Evolutionary conservation across 2,888 invertebrate genomes (phyloP), one percentile per base, ranked within the genome.

Genomic region (Aleiodes alternator): DNA sequence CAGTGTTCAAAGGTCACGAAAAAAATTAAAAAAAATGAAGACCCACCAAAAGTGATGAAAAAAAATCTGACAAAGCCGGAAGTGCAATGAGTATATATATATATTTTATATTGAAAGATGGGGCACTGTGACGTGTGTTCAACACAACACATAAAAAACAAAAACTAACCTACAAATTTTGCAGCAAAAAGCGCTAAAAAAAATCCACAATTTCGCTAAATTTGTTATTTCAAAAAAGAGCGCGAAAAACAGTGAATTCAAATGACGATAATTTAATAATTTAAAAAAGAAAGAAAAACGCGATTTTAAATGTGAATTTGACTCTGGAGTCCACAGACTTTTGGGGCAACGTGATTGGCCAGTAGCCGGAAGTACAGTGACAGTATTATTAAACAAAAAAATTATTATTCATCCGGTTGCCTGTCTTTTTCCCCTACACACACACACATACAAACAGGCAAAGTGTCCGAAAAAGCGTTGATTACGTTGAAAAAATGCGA

Each of bases 391-490:
- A 43, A 43, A 43, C 43, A 43, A 43, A 43, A 43, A 23, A 43
- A 43, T 79, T 82, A 72, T 84, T 84, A 85, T 85, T 84, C 84
- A 85, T 82, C 82, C 79, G 81, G 72, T 71, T 4, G 4, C 34
- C 34, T 34, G 34, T 6, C 34, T 34, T 34, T 34, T 34, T 6
- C 34, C 6, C 34, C 34, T 23, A 23, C 23, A 23, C 23, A 23
- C 23, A 23, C 23, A 23, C 23, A 23, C 23, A 23, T 2, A 23
- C 2, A 23, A 23, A 23, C 23, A n/a, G 31, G 5, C 34, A 34
- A 34, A 34, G 4, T 34, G 5, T 6, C 34, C 34, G 3, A 34
- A 34, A 34, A 34, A 34, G 34, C 6, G 34, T 4, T 34, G 0
- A 34, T 34, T 34, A 4, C 34, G 6, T 34, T 23, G 1, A 23